phyloP scores from a whole-genome alignment of 2,888 invertebrate species.

The Drosophila heteroneura region DNA sequence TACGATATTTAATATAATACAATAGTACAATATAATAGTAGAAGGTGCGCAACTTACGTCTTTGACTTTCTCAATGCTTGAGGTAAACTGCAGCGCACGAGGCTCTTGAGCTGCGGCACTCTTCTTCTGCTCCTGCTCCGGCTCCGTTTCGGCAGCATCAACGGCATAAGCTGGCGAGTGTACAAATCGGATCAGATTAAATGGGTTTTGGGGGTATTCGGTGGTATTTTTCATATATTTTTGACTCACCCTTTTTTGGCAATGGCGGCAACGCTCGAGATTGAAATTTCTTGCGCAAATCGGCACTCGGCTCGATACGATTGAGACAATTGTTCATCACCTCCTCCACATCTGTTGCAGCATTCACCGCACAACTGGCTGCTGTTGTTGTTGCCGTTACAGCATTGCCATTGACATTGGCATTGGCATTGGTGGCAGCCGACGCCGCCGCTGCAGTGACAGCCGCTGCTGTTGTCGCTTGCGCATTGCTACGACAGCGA shows the following conservation, averaged over 20 bases:
- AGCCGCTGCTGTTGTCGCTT: constrained; percentile 28
- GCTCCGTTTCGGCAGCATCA: constrained; percentile 60
- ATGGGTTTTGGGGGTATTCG: neutral
- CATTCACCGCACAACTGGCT: constrained; percentile 12
- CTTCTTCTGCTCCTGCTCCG: constrained; percentile 74
- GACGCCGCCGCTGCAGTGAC: constrained; percentile 32
- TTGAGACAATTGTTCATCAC: constrained; percentile 48
- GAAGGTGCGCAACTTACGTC: constrained; percentile 89
- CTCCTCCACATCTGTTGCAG: constrained; percentile 44
- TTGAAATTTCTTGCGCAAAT: constrained; percentile 86
- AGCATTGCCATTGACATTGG: constrained; percentile 9
- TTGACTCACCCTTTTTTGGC: constrained; percentile 86
- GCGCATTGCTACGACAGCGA: constrained; percentile 71
- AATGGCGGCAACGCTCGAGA: constrained; percentile 89
- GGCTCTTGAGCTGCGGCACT: constrained; percentile 77
- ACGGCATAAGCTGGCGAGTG: constrained; percentile 61
- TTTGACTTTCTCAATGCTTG: constrained; percentile 96
- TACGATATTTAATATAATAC: neutral
- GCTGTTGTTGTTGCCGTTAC: constrained; percentile 30
- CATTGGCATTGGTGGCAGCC: constrained; percentile 2
- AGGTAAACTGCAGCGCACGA: constrained; percentile 92
- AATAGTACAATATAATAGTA: neutral
- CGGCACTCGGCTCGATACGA: constrained; percentile 61
- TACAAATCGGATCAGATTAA: neutral
- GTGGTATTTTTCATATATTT: neutral